Base-by-base conservation (phyloP, 1,140 invertebrate species). In the Lysiphlebus fabarum region DNA sequence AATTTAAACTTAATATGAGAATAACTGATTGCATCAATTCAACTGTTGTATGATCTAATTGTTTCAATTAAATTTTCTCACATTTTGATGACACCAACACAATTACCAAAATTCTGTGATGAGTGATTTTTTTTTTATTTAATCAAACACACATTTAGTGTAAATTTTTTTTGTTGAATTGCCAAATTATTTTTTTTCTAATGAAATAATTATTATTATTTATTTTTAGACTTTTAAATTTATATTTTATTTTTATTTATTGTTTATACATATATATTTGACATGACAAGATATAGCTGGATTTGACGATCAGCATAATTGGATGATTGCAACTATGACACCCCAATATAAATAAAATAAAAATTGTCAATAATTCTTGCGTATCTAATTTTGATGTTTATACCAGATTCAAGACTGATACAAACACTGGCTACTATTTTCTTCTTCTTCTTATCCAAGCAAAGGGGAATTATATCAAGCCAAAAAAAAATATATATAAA, bases 1-100 rank as follows among this genome's bases (percentile, higher is more conserved):
- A 34, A 51, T 11, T 7, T 51, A 51, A 36, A 51, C n/a, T n/a
- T n/a, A 37, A 34, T 56, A 12, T 61, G 56, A 68, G 70, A 73
- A 75, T 70, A 76, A 75, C 74, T 75, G 73, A 77, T 77, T 77
- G 75, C 71, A 68, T 66, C 68, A 70, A 70, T 62, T 67, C 65
- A 62, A 73, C 67, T 70, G 70, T 64, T 17, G 17, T 3, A 67
- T 67, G 66, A 72, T 69, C 68, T 71, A 73, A 76, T 77, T 77
- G 70, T 65, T 65, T 66, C 71, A 75, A 79, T 79, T 75, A 78
- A 76, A 73, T 74, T 76, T 75, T 78, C 75, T 73, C 75, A 78
- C 76, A 75, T 79, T 78, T 77, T 77, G 70, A 74, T 71, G 71
- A 71, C 70, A 70, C 70, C 17, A 17, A 17, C 17, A 17, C 17